Evolutionary conservation across 1,140 invertebrate species (phyloP).

Genomic region (Lethocerus indicus): DNA sequence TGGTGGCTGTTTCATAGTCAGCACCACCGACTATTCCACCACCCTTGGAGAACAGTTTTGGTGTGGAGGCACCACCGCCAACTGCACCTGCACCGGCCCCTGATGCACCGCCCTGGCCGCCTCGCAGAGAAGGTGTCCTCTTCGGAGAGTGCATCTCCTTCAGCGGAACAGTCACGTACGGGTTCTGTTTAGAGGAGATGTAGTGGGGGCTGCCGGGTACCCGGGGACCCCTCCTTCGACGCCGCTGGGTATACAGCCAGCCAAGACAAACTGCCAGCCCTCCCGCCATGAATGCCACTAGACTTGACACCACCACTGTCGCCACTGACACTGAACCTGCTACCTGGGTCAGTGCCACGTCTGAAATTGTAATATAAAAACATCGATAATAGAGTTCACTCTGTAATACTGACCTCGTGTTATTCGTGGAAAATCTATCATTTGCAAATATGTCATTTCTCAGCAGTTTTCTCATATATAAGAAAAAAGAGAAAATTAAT

Average conservation of each 20-base stretch:
- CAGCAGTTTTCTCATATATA: no score
- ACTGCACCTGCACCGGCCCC: no score
- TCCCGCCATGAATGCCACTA: slow-evolving; percentile 22
- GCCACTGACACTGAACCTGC: slow-evolving; percentile 22
- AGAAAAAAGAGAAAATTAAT: no score
- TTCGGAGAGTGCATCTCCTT: slow-evolving; percentile 36
- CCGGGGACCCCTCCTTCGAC: slow-evolving; percentile 28
- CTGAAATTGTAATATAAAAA: neutral
- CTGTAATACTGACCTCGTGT: no score
- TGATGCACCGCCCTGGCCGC: no score
- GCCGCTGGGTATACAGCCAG: slow-evolving; percentile 26
- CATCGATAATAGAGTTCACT: no score
- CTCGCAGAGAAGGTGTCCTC: slow-evolving; percentile 19
- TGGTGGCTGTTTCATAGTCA: slow-evolving; percentile 59
- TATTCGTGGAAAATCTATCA: no score
- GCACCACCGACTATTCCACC: slow-evolving; percentile 19
- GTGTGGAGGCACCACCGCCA: slow-evolving; percentile 12
- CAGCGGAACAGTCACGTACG: slow-evolving; percentile 62
- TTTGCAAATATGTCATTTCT: no score
- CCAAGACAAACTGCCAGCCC: slow-evolving; percentile 16
- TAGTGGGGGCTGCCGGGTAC: slow-evolving; percentile 57
- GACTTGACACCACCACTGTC: slow-evolving; percentile 28
- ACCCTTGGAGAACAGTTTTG: slow-evolving; percentile 19
- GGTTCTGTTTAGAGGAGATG: slow-evolving; percentile 58
- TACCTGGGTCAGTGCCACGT: neutral